These are phyloP conservation scores for Dinothrombium tinctorium DNA, from an alignment of 1,140 invertebrate species.

Conservation along the genomic window DNA sequence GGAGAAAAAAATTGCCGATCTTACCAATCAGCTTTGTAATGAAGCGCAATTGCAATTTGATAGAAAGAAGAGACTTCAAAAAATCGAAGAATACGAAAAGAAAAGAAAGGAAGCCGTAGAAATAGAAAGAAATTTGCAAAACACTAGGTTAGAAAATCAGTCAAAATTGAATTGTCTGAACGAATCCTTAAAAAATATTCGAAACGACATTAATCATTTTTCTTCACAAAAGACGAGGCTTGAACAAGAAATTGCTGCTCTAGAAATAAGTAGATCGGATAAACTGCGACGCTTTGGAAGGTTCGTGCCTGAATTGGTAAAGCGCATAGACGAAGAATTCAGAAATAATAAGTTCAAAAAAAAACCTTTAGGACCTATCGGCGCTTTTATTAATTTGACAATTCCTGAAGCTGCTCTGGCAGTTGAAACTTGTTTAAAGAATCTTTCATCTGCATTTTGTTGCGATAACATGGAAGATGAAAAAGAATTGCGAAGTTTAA, in stretches of 20 bases:
- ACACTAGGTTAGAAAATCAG: no score
- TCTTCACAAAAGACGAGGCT: constrained; percentile 5
- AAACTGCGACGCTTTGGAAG: constrained; percentile 20
- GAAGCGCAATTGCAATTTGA: background rate
- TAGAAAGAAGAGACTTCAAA: background rate
- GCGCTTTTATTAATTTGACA: constrained; percentile 23
- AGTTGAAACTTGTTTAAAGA: constrained; percentile 40
- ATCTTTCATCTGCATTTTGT: constrained; percentile 36
- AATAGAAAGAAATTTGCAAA: no score
- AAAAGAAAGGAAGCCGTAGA: no score
- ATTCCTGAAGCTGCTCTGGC: constrained; percentile 33
- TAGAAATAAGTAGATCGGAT: constrained; percentile 12
- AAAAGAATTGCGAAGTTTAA: constrained; percentile 19
- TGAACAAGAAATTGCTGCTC: background rate
- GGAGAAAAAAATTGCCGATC: background rate
- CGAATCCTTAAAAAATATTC: background rate
- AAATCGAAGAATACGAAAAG: no score
- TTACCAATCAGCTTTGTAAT: background rate
- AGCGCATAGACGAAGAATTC: constrained; percentile 20
- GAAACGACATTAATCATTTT: constrained; percentile 6
- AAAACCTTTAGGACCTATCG: constrained; percentile 49
- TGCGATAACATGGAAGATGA: constrained; percentile 42
- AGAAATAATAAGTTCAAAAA: constrained; percentile 30
- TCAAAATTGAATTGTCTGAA: background rate
- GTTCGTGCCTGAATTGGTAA: constrained; percentile 20